Conservation (phyloP, 2,113 vertebrate genomes). For the Rallus limicola region DNA sequence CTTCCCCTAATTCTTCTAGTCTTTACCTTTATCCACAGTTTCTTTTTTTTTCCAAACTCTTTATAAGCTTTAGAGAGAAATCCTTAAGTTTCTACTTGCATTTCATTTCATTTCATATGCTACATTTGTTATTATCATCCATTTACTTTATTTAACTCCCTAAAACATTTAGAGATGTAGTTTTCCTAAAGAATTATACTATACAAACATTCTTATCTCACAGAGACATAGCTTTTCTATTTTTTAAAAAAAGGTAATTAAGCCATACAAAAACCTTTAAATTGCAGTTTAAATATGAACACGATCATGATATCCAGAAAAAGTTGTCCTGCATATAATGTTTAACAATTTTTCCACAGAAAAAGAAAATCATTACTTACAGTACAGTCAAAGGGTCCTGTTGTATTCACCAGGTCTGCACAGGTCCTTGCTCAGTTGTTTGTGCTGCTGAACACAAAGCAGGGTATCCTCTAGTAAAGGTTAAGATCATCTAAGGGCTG, state of each 20-base stretch:
- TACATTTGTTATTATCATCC: background rate
- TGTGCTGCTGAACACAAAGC: slow-evolving; percentile 43
- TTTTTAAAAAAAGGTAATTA: background rate
- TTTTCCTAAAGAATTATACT: background rate
- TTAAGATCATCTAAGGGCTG: slow-evolving; percentile 55
- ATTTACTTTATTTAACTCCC: background rate
- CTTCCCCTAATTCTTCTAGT: background rate
- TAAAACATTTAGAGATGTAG: background rate
- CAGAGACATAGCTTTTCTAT: background rate
- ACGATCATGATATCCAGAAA: background rate
- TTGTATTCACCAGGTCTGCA: slow-evolving; percentile 32
- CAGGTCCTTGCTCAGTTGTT: slow-evolving; percentile 51
- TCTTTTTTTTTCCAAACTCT: background rate
- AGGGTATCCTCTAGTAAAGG: slow-evolving; percentile 62
- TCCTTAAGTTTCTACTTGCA: background rate
- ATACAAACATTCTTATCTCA: background rate
- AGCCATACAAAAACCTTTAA: background rate
- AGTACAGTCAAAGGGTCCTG: background rate
- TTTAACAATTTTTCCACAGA: background rate
- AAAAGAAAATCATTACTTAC: slow-evolving; percentile 44
- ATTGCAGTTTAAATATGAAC: background rate
- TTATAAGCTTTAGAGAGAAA: background rate
- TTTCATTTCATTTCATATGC: background rate
- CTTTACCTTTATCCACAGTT: background rate
- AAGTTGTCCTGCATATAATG: background rate